phyloP scores from a whole-genome alignment of 2,113 vertebrate species.

The Heteronetta atricapilla region DNA sequence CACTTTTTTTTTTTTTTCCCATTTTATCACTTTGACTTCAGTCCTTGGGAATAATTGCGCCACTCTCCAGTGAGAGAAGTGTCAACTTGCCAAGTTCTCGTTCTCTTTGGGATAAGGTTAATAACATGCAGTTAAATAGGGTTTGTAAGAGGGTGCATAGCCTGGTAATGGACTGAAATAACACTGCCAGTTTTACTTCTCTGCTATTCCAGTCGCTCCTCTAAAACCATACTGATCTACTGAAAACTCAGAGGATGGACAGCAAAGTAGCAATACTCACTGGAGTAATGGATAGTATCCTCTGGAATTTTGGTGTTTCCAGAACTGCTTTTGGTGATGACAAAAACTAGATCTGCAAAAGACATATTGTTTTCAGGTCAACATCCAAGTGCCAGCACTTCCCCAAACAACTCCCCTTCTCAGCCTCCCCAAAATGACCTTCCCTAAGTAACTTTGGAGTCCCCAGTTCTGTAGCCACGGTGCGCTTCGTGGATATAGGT shows the following conservation, averaged over 20 bases:
- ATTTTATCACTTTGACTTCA: not conserved
- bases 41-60: not conserved
- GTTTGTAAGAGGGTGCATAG: not conserved
- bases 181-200: not conserved
- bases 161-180: not conserved
- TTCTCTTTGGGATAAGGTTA: not conserved
- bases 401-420: not conserved
- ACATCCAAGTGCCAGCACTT: not conserved
- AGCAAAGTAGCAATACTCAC: constrained; percentile 67
- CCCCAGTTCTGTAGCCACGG: not conserved
- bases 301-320: not conserved
- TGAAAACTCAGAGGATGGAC: not conserved
- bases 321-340: not conserved
- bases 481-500: not conserved
- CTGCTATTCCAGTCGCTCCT: not conserved
- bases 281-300: constrained; percentile 53
- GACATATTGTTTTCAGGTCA: not conserved
- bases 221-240: not conserved
- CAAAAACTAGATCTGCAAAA: constrained; percentile 5
- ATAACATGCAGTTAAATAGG: not conserved
- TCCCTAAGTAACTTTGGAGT: not conserved
- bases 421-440: not conserved
- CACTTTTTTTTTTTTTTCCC: not conserved
- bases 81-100: not conserved
- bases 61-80: not conserved